Conservation (phyloP, 53 echinoderm and acorn worm species). For the Astropecten irregularis region DNA sequence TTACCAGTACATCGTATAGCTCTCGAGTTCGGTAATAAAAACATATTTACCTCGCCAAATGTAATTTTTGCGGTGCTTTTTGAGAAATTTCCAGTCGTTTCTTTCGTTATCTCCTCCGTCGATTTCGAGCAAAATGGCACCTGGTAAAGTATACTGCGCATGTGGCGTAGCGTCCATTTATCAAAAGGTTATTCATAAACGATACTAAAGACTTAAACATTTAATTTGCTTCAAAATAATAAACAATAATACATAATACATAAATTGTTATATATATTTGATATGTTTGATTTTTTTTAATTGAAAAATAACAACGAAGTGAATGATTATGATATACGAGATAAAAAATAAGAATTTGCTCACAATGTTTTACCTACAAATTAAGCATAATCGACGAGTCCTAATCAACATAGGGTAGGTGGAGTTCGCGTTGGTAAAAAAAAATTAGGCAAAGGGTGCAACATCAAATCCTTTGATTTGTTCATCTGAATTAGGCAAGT, state of each 20-base stretch:
- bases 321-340: no score
- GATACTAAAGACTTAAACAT: no score
- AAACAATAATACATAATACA: no score
- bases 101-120: neutral
- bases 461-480: no score
- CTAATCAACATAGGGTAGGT: constrained; percentile 61
- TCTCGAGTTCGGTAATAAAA: neutral
- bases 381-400: constrained; percentile 49
- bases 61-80: constrained; percentile 21
- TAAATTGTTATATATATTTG: no score
- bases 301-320: no score
- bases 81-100: constrained; percentile 34
- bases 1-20: constrained; percentile 36
- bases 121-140: constrained; percentile 96
- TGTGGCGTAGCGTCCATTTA: constrained; percentile 71
- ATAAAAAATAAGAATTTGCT: neutral
- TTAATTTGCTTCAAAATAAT: no score
- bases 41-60: neutral
- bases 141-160: constrained; percentile 95
- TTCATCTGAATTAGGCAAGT: no score
- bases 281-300: no score
- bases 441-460: neutral
- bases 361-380: constrained; percentile 3
- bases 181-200: neutral
- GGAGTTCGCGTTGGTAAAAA: constrained; percentile 44